These are phyloP conservation scores for Oxycera nigricornis DNA, from an alignment of 2,888 invertebrate genomes.

Conservation along the genomic window DNA sequence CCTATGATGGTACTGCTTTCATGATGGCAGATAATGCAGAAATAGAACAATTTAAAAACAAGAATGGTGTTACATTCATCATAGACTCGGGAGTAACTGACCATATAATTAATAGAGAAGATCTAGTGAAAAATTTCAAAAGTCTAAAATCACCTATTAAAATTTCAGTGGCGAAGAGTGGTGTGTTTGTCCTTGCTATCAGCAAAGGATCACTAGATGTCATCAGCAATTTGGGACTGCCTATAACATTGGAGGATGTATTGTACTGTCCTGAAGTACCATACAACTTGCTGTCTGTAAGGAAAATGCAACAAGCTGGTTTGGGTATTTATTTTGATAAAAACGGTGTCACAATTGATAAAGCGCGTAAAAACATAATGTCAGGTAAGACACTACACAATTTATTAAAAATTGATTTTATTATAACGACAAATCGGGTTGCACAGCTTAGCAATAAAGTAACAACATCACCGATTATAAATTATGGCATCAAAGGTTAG, in stretches of 20 bases:
- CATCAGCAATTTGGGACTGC: neutral
- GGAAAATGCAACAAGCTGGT: neutral
- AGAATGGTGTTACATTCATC: neutral
- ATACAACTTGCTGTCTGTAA: neutral
- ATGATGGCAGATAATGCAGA: neutral
- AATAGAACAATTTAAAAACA: neutral
- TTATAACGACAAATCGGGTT: neutral
- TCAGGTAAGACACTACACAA: neutral
- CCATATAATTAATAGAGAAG: neutral
- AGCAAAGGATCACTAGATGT: neutral
- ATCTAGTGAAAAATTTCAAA: neutral
- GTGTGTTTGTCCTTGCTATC: no score
- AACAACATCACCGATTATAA: slow-evolving; percentile 51
- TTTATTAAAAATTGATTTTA: neutral
- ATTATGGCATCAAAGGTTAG: slow-evolving; percentile 38
- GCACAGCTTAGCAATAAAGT: neutral
- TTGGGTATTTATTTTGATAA: neutral
- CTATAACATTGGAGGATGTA: neutral
- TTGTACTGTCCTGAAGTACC: neutral
- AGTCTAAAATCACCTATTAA: neutral
- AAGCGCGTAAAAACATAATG: neutral
- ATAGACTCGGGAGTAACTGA: no score
- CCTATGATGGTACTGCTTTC: neutral
- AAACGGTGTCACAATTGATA: neutral
- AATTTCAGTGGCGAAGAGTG: neutral